Evolutionary conservation across 2,113 vertebrate genomes (phyloP).

Genomic region (Ptilonorhynchus violaceus): DNA sequence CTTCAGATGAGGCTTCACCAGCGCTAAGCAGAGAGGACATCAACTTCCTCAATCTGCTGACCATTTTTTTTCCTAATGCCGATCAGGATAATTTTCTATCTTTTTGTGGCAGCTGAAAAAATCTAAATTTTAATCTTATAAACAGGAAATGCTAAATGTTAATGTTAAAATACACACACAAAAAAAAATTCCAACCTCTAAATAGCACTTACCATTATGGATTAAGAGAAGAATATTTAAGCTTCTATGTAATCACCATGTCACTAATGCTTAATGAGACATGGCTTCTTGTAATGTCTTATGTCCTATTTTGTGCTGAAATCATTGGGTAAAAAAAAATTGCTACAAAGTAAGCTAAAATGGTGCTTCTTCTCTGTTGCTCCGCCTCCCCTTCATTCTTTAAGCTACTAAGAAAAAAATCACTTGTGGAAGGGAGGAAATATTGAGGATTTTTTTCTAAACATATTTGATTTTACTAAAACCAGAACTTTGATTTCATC

Average conservation of each 20-base stretch:
- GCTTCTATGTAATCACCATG: background rate
- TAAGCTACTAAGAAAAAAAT: background rate
- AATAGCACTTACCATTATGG: background rate
- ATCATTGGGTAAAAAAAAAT: background rate
- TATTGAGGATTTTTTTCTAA: background rate
- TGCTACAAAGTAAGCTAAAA: background rate
- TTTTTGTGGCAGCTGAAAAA: background rate
- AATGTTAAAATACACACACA: background rate
- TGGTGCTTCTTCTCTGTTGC: fast-evolving
- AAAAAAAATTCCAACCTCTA: background rate
- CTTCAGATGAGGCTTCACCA: background rate
- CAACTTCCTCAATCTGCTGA: background rate
- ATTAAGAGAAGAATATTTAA: background rate
- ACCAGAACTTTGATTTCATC: background rate
- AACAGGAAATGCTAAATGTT: background rate
- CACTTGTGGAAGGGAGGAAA: background rate
- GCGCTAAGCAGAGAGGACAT: background rate
- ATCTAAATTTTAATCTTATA: background rate
- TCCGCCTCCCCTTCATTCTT: fast-evolving
- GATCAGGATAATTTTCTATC: background rate
- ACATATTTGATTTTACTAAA: background rate
- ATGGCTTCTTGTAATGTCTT: background rate
- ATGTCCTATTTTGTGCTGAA: background rate
- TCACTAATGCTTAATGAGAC: background rate
- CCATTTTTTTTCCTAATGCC: background rate